Evolutionary conservation across 2,888 invertebrate genomes (phyloP), one percentile per base, ranked within the genome.

Genomic region (Cremastobaeus sp.): DNA sequence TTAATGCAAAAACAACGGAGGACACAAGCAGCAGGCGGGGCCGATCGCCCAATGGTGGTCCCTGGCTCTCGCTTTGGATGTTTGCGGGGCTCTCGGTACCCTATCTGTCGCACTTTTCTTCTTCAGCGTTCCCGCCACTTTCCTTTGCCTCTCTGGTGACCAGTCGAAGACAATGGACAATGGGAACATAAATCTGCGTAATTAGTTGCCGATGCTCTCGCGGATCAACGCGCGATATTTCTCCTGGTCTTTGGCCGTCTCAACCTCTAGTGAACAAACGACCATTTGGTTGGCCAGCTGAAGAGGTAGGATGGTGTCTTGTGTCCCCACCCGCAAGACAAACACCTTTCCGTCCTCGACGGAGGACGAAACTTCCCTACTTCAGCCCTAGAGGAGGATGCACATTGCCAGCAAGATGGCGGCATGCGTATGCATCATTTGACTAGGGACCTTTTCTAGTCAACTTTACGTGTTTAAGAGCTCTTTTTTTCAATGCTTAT

Each of bases 151-250:
- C 45, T 47, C 87, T 88, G 90, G 89, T 90, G 89, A 88, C 89
- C 89, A 89, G 88, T 89, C 90, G 90, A 87, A 91, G 92, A 94
- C 94, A 94, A 94, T 93, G 94, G 92, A 94, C 94, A 95, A 95
- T 95, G 93, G 94, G 91, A 90, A 93, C 93, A 95, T 95, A 95
- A 95, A 95, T 95, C 94, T 94, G 93, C 93, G 94, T 95, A 95
- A 95, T 95, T 95, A 94, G 94, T 93, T 93, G 92, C 91, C 89
- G 90, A 90, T 89, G 89, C 89, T 85, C 88, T 82, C 82, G 83
- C 84, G 87, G 87, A 87, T 87, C 87, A 84, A 86, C 85, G 86
- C 84, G 86, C 87, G 86, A 87, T 87, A 87, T 87, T 86, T 87
- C 83, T 77, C 77, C 72, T 76, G 66, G 47, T 50, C 66, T 54